phyloP scores from a whole-genome alignment of 2,888 invertebrate species.

The Miltochrista miniata region DNA sequence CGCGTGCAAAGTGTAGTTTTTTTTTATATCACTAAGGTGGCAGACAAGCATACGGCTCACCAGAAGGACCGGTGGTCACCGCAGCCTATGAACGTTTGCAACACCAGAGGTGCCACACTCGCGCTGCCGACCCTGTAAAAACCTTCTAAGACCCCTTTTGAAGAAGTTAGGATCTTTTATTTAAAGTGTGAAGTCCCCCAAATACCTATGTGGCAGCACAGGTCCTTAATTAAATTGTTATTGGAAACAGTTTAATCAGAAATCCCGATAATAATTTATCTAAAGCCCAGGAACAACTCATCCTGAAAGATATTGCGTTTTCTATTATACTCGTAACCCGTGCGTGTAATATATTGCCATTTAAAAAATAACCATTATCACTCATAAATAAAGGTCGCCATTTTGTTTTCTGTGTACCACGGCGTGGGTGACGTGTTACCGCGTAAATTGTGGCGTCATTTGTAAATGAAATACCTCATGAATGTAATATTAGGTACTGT shows the following conservation, averaged over 20 bases:
- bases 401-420: constrained; percentile 43
- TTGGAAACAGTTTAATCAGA: constrained; percentile 5
- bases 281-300: constrained; percentile 11
- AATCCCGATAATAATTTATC: constrained; percentile 15
- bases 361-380: constrained; percentile 56
- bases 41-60: no score
- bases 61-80: no score
- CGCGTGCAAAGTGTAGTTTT: no score
- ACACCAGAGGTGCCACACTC: no score
- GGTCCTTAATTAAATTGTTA: neutral
- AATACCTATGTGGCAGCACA: neutral
- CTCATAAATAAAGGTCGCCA: constrained; percentile 53
- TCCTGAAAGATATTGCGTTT: constrained; percentile 37
- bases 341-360: constrained; percentile 43
- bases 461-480: no score
- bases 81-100: no score
- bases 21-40: no score
- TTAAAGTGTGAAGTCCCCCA: neutral
- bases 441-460: constrained; percentile 19
- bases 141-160: no score
- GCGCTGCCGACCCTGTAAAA: no score
- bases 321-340: constrained; percentile 46
- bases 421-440: constrained; percentile 33
- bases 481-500: no score
- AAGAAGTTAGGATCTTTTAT: neutral